Percentiles rank a stretch among this genome's conserved stretches.
phyloP scores from a whole-genome alignment of 2,797 vertebrate species.

The Tympanoctomys barrerae region DNA sequence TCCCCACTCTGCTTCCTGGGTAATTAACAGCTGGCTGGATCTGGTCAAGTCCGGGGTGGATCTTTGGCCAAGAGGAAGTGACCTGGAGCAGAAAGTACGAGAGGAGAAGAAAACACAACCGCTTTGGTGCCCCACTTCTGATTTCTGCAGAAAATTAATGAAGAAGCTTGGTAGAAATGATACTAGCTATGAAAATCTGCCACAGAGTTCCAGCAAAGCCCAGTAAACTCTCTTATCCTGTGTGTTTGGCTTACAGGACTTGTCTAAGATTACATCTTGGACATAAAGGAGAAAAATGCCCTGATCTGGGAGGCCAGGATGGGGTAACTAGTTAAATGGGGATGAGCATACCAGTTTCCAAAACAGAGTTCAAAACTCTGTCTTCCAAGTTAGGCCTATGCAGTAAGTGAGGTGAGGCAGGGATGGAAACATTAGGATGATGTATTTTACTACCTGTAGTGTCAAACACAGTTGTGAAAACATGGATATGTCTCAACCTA shows the following conservation, averaged over 20 bases:
- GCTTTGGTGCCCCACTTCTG: background rate
- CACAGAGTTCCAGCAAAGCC: background rate
- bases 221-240: background rate
- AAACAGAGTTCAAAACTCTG: background rate
- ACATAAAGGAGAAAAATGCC: background rate
- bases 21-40: constrained; percentile 81
- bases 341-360: background rate
- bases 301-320: background rate
- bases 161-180: background rate
- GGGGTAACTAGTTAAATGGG: background rate
- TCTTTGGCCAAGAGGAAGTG: constrained; percentile 70
- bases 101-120: constrained; percentile 45
- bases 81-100: constrained; percentile 56
- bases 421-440: background rate
- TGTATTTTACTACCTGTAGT: background rate
- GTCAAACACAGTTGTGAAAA: background rate
- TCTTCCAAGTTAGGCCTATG: background rate
- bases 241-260: background rate
- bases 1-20: constrained; percentile 85
- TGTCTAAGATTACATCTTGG: background rate
- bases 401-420: background rate
- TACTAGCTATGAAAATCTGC: background rate
- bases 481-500: background rate
- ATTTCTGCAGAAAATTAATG: background rate
- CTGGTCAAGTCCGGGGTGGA: constrained; percentile 49